Percentiles rank a stretch among this genome's conserved stretches.
These are phyloP conservation scores for Babylonia areolata DNA, from an alignment of 1,140 invertebrate genomes.

Conservation along the genomic window DNA sequence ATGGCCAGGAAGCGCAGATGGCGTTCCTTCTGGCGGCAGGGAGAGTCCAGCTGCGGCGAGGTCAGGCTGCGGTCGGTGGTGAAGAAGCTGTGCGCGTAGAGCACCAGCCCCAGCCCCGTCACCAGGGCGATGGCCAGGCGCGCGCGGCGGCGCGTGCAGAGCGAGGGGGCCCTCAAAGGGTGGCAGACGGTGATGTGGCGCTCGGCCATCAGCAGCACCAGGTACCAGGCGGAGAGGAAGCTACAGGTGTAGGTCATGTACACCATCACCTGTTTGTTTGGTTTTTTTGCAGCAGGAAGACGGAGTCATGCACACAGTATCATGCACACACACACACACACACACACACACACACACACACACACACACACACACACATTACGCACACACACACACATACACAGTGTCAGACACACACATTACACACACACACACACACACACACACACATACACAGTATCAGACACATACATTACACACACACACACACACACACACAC, in stretches of 20 bases:
- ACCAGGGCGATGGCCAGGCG: conserved; percentile 41
- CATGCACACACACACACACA: too few species aligned
- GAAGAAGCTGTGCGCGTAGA: conserved; percentile 65
- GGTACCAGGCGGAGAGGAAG: conserved; percentile 74
- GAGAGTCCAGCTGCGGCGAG: not conserved
- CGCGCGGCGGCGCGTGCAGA: conserved; percentile 65
- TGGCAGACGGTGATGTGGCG: too few species aligned
- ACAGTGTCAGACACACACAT: too few species aligned
- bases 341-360: too few species aligned
- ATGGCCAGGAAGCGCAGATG: conserved; percentile 74
- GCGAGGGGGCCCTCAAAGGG: conserved; percentile 62
- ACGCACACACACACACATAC: too few species aligned
- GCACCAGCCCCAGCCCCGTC: conserved; percentile 57
- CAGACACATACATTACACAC: too few species aligned
- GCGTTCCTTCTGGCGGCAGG: conserved; percentile 35
- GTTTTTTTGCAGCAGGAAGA: too few species aligned
- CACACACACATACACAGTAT: too few species aligned
- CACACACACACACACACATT: too few species aligned
- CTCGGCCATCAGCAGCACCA: conserved; percentile 75
- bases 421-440: too few species aligned
- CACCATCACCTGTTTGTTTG: conserved; percentile 68
- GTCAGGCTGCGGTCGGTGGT: conserved; percentile 43
- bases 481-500: too few species aligned
- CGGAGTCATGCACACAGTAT: too few species aligned
- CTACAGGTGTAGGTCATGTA: conserved; percentile 70